Evolutionary conservation across 2,113 vertebrate genomes (phyloP).

Genomic region (Etia nguti): DNA sequence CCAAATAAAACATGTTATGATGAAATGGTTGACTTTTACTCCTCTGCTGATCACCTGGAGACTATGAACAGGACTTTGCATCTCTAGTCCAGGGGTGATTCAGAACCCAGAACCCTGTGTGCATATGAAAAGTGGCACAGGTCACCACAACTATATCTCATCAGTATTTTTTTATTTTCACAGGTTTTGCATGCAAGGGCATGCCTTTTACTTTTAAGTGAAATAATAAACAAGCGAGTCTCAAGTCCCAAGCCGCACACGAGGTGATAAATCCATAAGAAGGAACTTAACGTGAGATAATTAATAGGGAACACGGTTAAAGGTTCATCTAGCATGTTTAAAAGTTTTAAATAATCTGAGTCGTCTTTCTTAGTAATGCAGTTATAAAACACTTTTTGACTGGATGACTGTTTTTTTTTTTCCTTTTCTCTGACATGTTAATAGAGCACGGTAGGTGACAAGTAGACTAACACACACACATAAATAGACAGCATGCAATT

Average conservation of each 20-base stretch:
- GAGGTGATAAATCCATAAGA: neutral
- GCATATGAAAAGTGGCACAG: neutral
- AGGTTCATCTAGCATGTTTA: neutral
- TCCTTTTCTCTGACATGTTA: neutral
- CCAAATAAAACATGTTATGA: neutral
- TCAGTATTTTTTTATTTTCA: neutral
- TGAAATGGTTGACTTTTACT: neutral
- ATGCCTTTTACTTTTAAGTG: neutral
- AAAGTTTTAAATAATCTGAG: neutral
- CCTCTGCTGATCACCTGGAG: neutral
- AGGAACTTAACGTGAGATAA: neutral
- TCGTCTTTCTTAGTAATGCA: neutral
- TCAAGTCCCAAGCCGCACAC: neutral
- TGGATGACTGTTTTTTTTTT: accelerated
- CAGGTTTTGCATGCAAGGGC: neutral
- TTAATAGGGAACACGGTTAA: neutral
- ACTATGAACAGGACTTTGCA: neutral
- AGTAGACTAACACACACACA: neutral
- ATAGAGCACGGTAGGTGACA: neutral
- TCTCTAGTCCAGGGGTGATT: accelerated
- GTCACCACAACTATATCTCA: neutral
- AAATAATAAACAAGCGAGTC: neutral
- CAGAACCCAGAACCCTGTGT: neutral
- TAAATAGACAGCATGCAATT: neutral
- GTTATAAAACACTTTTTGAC: neutral